Evolutionary conservation across 2,888 invertebrate genomes (phyloP).

Genomic region (Papilio protenor): DNA sequence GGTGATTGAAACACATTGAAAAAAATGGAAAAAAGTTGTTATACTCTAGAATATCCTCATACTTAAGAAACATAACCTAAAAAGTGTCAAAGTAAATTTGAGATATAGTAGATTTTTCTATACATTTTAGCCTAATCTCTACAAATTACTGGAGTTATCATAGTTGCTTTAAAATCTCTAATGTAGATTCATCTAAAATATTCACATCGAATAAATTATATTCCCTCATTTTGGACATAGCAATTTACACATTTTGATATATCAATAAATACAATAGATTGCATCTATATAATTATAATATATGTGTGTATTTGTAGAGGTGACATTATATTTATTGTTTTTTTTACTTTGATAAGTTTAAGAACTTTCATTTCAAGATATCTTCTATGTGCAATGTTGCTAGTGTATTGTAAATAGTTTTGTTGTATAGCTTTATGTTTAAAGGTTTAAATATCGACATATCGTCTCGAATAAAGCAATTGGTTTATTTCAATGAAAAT

Average conservation of each 20-base stretch:
- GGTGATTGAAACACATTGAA: neutral
- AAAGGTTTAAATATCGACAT: slow-evolving; percentile 25
- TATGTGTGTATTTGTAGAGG: neutral
- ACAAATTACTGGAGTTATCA: neutral
- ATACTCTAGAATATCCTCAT: neutral
- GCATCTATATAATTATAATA: neutral
- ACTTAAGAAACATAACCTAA: neutral
- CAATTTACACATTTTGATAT: neutral
- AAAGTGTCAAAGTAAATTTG: slow-evolving; percentile 7
- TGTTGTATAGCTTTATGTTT: slow-evolving; percentile 21
- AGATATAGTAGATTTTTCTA: neutral
- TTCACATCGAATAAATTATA: no score
- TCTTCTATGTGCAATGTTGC: neutral
- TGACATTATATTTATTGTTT: neutral
- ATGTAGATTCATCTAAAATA: neutral
- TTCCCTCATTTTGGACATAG: neutral
- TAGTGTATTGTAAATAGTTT: slow-evolving; percentile 15
- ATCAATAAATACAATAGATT: neutral
- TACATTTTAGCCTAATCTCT: neutral
- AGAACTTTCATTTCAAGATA: slow-evolving; percentile 20
- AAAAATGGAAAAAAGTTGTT: neutral
- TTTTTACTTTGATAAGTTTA: neutral
- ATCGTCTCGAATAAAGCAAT: slow-evolving; percentile 29
- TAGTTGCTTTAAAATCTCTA: neutral
- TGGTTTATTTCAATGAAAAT: neutral